Conservation (phyloP, 1,140 invertebrate genomes). For the Aphelinus atriplicis region DNA sequence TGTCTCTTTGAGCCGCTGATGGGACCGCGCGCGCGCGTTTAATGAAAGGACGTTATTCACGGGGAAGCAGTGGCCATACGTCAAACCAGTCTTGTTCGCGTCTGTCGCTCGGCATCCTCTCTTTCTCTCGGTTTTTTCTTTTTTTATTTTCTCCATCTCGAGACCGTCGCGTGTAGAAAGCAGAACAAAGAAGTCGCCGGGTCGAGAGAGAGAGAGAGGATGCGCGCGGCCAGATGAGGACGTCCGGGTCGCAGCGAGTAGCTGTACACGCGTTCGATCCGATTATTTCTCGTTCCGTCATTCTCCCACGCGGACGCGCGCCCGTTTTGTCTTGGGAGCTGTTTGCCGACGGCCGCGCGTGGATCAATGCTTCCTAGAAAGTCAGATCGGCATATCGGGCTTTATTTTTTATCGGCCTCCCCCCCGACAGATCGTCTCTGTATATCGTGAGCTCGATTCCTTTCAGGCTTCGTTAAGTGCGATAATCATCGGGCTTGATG, state of each 20-base stretch:
- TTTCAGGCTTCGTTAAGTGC: too few relatives aligned
- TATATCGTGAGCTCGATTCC: too few relatives aligned
- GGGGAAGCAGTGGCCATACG: constrained; percentile 9
- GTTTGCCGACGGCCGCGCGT: not conserved
- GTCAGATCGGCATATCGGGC: too few relatives aligned
- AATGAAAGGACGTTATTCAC: constrained; percentile 33
- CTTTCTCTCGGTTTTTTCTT: constrained; percentile 11
- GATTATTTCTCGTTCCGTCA: constrained; percentile 22
- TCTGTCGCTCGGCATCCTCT: not conserved
- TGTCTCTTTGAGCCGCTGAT: too few relatives aligned
- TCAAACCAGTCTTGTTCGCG: constrained; percentile 19
- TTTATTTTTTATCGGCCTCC: too few relatives aligned
- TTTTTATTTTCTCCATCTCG: not conserved
- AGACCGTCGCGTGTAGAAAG: not conserved
- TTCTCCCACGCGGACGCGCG: constrained; percentile 21
- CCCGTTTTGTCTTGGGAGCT: not conserved
- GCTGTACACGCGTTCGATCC: constrained; percentile 12
- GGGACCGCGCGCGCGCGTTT: not conserved
- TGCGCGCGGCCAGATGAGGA: not conserved
- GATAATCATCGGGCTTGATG: too few relatives aligned
- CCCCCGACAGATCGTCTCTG: too few relatives aligned
- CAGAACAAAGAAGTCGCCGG: constrained; percentile 21
- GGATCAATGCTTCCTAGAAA: constrained; percentile 10
- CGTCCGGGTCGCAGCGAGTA: not conserved
- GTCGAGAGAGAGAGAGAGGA: not conserved